Percentiles rank a stretch among this genome's conserved stretches.
Evolutionary conservation across 1,140 invertebrate species (phyloP).

Genomic region (Leptinotarsa texana): DNA sequence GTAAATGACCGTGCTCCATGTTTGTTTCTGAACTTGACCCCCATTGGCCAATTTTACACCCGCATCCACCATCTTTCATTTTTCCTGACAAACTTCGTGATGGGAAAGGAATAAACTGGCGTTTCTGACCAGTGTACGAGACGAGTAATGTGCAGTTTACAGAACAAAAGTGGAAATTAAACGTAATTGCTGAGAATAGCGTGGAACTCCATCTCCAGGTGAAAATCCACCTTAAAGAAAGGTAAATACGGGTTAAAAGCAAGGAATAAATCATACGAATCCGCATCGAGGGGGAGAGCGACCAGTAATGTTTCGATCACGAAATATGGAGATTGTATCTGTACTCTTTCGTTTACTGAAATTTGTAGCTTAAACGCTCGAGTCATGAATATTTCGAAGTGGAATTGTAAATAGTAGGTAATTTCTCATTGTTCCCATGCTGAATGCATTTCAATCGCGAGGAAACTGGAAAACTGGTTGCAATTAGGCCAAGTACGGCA

Average conservation of each 20-base stretch:
- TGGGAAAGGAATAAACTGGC: constrained; percentile 27
- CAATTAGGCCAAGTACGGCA: too few species aligned
- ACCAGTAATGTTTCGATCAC: constrained; percentile 26
- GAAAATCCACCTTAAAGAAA: constrained; percentile 29
- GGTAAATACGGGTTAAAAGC: constrained; percentile 28
- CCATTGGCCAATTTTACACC: constrained; percentile 11
- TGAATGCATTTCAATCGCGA: not conserved
- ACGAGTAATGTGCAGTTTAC: constrained; percentile 43
- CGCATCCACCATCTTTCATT: not conserved
- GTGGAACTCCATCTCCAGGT: constrained; percentile 30
- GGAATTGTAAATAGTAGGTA: constrained; percentile 21
- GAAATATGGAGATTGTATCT: constrained; percentile 38
- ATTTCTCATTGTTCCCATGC: constrained; percentile 19
- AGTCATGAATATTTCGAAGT: constrained; percentile 15
- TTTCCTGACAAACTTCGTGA: constrained; percentile 24
- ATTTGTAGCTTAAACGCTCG: constrained; percentile 21
- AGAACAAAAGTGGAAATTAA: constrained; percentile 43
- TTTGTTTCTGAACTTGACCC: not conserved
- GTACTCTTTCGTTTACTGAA: constrained; percentile 31
- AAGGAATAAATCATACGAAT: constrained; percentile 31
- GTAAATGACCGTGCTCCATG: too few species aligned
- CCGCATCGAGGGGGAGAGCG: not conserved
- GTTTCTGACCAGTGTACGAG: constrained; percentile 25
- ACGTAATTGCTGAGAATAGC: constrained; percentile 40
- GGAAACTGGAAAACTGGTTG: not conserved